Base-by-base conservation (phyloP, 2,888 invertebrate genomes). In the Amaurobius ferox region DNA sequence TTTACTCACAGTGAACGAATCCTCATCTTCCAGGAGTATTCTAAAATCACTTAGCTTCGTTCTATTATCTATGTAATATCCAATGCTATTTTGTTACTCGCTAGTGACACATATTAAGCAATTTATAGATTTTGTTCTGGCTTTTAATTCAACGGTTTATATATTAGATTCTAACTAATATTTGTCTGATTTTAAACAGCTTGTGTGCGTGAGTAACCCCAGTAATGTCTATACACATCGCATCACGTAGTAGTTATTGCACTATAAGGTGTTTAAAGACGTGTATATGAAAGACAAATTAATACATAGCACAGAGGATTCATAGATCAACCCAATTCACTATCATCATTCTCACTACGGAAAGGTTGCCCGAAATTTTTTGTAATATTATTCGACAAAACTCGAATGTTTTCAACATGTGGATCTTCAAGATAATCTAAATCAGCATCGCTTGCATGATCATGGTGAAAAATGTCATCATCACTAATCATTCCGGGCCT, bases 311-410 rank as follows among this genome's bases (percentile, higher is more conserved):
- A 44, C 44, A 11, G 16, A 55, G 23, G 7, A 68, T 11, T n/a
- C 9, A 55, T 26, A 61, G 19, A 23, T 88, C 85, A 89, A n/a
- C 86, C 89, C 61, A 86, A 55, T 32, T 89, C 88, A 74, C 88
- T 89, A 26, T 88, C 88, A 19, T 89, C 88, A 70, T 87, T 87
- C 35, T 88, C 89, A 61, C 70, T 70, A 23, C 48, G 76, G 19
- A 79, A 61, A 30, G 78, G 68, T 19, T 73, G 74, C 62, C 95
- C 95, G 92, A 95, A 95, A 91, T 95, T 95, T 88, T 94, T 92
- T 1, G 95, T 95, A 88, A 95, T 95, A 90, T 94, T 95, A 90
- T 95, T 95, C 90, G 94, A 95, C 92, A 95, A 94, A 76, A 94
- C 94, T 89, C 95, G 93, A 89, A 95, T 94, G 91, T 95, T 95